Base-by-base conservation (phyloP, 2,888 invertebrate species). In the Drosophila dives region DNA sequence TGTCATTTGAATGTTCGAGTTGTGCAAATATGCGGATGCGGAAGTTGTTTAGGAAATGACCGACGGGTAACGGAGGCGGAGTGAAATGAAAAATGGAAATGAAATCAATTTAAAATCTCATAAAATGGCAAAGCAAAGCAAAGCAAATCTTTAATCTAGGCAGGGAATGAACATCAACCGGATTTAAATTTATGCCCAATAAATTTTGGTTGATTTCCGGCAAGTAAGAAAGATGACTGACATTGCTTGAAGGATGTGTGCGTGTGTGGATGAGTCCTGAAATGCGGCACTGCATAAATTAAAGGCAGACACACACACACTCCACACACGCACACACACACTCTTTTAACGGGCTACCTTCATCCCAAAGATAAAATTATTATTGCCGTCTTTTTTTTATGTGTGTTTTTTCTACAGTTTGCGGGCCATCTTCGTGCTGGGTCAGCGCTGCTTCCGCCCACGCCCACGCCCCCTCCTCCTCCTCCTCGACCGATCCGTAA, bases 141-240 rank as follows among this genome's bases (percentile, higher is more conserved):
- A 38, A 55, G 53, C 64, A 65, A 65, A 56, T 60, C 56, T 36
- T 40, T 34, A 38, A 34, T 15, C 68, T 59, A 53, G 64, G 68
- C 77, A 59, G 72, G 45, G 70, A 72, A 50, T 64, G 69, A 71
- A 62, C 73, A 75, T 74, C 75, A 72, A 75, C 73, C 74, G 78
- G 90, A 89, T 89, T 87, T 82, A 82, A 89, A 90, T 89, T 90
- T 90, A 89, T 87, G 89, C 90, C 79, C 89, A 89, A 89, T 89
- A 89, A 90, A 90, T 87, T 89, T 89, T 79, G 87, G 86, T 85
- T 87, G 86, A 89, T 87, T 89, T 89, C 86, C 86, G 74, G 49
- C 76, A 71, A 50, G 58, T 38, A 71, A 50, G 56, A 48, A 67
- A 67, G 55, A 38, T 49, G 67, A 38, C 72, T 68, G 66, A 48